Evolutionary conservation across 2,797 vertebrate genomes (phyloP), one percentile per base, ranked within the genome.

Genomic region (Mionectes olivaceus): DNA sequence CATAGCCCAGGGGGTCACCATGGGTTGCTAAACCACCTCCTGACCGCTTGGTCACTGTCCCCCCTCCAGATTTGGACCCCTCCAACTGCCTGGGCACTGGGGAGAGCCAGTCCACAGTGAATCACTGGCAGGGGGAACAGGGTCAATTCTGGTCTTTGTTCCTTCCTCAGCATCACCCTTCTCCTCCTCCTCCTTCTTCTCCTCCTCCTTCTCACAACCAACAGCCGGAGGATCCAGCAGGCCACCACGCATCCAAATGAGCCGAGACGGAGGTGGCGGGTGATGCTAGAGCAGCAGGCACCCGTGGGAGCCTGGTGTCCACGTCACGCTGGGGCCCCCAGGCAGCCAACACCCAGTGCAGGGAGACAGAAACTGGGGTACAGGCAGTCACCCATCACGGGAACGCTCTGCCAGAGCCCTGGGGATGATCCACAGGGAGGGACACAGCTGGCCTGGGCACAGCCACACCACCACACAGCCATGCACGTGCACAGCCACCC

Each of bases 261-360:
- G 59, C 27, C 0, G 1, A 79, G 52, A 39, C 0, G 3, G 52
- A 77, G 69, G 60, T 2, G 5, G 35, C 0, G 0, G 47, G 60
- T 87, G 84, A 70, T 1, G 0, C 28, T 8, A 39, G 43, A 92
- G 35, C n/a, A 73, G 55, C 0, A 0, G 39, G 37, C 2, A 7
- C 32, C 49, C 0, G 0, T 7, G 8, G 44, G 25, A 70, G 27
- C 30, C 44, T 43, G 37, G 11, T 37, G 44, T n/a, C 41, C 18
- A 2, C 1, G 7, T 33, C 60, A 63, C 19, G 15, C 46, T 1
- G 1, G 35, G 33, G 52, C 25, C 28, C 44, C 60, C 39, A 39
- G 59, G 70, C 47, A 43, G 33, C 46, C 65, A 70, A 41, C 28
- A 57, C 11, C 32, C 2, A 0, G 53, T 7, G 24, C 22, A 47